phyloP scores from a whole-genome alignment of 2,113 vertebrate genomes.

The Brachirus orientalis region DNA sequence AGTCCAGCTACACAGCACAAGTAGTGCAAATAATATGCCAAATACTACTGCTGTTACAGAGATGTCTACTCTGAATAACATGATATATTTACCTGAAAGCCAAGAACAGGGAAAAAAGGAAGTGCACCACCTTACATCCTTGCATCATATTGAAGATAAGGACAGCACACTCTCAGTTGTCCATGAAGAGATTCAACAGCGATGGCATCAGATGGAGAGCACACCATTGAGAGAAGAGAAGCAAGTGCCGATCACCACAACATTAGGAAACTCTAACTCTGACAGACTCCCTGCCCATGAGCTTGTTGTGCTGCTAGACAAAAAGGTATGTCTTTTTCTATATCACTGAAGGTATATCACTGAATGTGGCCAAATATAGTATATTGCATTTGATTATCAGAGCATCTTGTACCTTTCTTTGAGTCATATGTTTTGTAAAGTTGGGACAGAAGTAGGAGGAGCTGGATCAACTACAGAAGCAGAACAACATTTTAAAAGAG shows the following conservation, averaged over 20 bases:
- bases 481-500: constrained; percentile 92
- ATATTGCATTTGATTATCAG: not conserved
- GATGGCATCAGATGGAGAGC: constrained; percentile 97
- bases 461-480: constrained; percentile 89
- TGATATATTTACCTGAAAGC: constrained; percentile 21
- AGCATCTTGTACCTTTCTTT: not conserved
- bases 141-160: constrained; percentile 30
- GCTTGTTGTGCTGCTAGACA: constrained; percentile 88
- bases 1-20: constrained; percentile 23
- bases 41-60: constrained; percentile 45
- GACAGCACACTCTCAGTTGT: constrained; percentile 79
- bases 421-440: constrained; percentile 52
- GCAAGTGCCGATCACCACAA: constrained; percentile 91
- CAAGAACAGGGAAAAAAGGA: constrained; percentile 87
- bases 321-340: constrained; percentile 90
- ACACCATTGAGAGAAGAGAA: constrained; percentile 94
- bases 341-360: too few relatives aligned
- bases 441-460: constrained; percentile 95
- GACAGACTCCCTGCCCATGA: constrained; percentile 85
- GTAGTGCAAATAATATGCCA: constrained; percentile 32
- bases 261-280: constrained; percentile 74
- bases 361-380: not conserved
- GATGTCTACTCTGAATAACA: constrained; percentile 39
- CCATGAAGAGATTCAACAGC: constrained; percentile 93
- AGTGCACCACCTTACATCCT: constrained; percentile 79